Conservation (phyloP, 2,797 vertebrate genomes). For the Hozukius guyotensis region DNA sequence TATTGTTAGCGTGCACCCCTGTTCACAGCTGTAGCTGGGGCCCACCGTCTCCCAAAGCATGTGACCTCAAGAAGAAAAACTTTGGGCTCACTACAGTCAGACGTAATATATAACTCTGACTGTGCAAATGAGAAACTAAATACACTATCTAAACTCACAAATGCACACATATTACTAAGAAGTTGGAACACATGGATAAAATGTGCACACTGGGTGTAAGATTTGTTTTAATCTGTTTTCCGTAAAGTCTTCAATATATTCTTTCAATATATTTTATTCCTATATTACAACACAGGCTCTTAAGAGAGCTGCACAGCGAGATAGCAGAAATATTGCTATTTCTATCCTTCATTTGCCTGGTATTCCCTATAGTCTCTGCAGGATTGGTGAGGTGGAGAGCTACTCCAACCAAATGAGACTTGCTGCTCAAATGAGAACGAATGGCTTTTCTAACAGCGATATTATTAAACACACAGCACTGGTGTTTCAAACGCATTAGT, state of each 20-base stretch:
- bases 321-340: conserved; percentile 68
- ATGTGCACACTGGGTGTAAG: conserved; percentile 3
- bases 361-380: conserved; percentile 64
- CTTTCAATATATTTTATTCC: conserved; percentile 31
- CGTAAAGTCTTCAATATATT: conserved; percentile 40
- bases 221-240: conserved; percentile 36
- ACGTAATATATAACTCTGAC: background rate
- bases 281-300: conserved; percentile 16
- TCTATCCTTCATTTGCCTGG: conserved; percentile 72
- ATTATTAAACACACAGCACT: conserved; percentile 82
- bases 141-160: background rate
- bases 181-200: background rate
- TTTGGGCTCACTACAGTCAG: background rate
- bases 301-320: conserved; percentile 24
- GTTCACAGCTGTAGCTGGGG: conserved; percentile 47
- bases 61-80: conserved; percentile 39
- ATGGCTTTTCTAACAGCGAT: conserved; percentile 80
- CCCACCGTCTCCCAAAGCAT: conserved; percentile 19
- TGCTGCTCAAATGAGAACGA: conserved; percentile 81
- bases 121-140: conserved; percentile 4
- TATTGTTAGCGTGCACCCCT: conserved; percentile 59
- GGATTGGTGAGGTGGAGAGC: conserved; percentile 71
- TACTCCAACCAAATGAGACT: conserved; percentile 76
- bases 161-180: background rate
- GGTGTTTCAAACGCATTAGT: conserved; percentile 79